Evolutionary conservation across 2,797 vertebrate genomes (phyloP).

Genomic region (Myotis daubentonii): DNA sequence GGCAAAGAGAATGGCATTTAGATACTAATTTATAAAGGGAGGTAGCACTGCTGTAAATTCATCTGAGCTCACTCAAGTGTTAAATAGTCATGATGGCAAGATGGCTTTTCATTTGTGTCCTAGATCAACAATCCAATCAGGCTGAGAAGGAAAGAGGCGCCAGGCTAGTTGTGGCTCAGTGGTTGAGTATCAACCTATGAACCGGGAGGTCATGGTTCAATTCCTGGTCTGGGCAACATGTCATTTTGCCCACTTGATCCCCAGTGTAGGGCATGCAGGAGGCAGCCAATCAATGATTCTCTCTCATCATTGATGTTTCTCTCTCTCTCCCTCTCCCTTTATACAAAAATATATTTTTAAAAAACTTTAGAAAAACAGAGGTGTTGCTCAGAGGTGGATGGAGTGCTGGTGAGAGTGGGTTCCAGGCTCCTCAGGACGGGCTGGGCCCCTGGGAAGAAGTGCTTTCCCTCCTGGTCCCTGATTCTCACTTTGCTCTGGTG

Average conservation of each 20-base stretch:
- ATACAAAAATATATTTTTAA: no score
- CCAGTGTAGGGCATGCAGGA: no score
- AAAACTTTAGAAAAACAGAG: background rate
- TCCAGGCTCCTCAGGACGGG: accelerated
- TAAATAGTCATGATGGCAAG: constrained; percentile 56
- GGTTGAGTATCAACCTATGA: no score
- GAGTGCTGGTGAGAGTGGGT: accelerated
- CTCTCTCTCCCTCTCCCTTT: no score
- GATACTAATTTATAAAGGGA: constrained; percentile 61
- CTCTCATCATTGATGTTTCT: no score
- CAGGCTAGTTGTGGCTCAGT: no score
- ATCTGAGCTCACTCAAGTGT: constrained; percentile 57
- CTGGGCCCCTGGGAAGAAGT: background rate
- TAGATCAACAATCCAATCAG: constrained; percentile 17
- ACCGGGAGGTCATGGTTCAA: no score
- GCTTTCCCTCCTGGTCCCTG: accelerated
- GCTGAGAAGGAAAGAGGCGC: background rate
- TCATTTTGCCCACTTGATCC: no score
- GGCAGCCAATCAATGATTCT: no score
- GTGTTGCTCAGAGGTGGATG: background rate
- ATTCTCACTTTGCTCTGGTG: accelerated
- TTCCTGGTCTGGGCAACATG: no score
- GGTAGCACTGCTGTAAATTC: constrained; percentile 40
- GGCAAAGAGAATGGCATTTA: background rate
- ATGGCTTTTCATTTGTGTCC: background rate